These are phyloP conservation scores for Hippasteria phrygiana DNA, from an alignment of 53 echinoderm and acorn worm species.

Conservation along the genomic window DNA sequence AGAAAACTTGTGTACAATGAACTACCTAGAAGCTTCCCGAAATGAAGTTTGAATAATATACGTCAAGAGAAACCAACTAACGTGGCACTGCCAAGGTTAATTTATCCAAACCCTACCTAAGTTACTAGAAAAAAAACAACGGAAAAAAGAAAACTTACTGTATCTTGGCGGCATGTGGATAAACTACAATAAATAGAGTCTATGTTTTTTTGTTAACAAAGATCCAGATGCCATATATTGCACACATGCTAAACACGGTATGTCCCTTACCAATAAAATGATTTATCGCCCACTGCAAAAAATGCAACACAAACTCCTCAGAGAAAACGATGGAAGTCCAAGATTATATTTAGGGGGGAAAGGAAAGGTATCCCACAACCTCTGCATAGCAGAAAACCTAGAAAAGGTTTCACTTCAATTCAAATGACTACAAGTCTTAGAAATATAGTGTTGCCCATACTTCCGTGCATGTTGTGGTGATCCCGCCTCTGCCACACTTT, in stretches of 20 bases:
- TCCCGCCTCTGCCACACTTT: constrained; percentile 14
- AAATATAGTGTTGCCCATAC: not conserved
- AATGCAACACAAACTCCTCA: constrained; percentile 38
- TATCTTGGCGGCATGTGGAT: constrained; percentile 57
- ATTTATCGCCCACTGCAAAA: constrained; percentile 53
- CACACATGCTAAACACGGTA: constrained; percentile 69
- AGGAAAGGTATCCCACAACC: not conserved
- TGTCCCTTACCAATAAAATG: constrained; percentile 50
- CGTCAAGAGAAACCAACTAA: not conserved
- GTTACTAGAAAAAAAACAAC: not conserved
- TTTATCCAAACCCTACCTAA: constrained; percentile 44
- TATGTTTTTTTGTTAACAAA: constrained; percentile 61
- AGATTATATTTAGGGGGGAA: not conserved
- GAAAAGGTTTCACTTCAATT: too few species aligned
- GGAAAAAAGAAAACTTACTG: constrained; percentile 51
- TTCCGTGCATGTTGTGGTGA: not conserved
- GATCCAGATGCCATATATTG: constrained; percentile 68
- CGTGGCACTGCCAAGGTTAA: constrained; percentile 1
- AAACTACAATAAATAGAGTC: constrained; percentile 65
- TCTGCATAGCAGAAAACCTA: not conserved
- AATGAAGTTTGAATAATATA: not conserved
- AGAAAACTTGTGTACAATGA: not conserved
- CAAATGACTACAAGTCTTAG: not conserved
- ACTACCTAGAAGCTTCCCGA: not conserved
- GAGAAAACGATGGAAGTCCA: not conserved